Percentiles rank a stretch among this genome's conserved stretches.
Evolutionary conservation across 2,888 invertebrate species (phyloP).

Genomic region (Pseudococcus jackbeardsleyi): DNA sequence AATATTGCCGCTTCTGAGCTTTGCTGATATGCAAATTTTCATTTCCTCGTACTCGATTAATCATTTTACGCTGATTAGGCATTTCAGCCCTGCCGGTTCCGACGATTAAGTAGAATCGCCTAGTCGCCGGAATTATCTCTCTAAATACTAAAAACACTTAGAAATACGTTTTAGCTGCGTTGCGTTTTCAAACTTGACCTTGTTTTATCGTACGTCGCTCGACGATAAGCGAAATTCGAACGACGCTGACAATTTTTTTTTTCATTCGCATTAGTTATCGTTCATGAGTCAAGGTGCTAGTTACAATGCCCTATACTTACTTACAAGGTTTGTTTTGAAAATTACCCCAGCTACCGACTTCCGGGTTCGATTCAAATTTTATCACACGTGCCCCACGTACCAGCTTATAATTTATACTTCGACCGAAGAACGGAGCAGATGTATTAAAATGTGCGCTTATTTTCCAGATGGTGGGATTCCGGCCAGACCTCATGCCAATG

Average conservation of each 20-base stretch:
- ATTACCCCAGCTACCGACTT: conserved; percentile 6
- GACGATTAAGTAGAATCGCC: neutral
- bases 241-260: neutral
- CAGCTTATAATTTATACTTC: too few species aligned
- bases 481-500: conserved; percentile 63
- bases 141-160: neutral
- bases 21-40: too few species aligned
- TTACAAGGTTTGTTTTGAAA: conserved; percentile 61
- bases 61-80: too few species aligned
- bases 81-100: too few species aligned
- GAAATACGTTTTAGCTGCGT: conserved; percentile 18
- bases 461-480: conserved; percentile 68
- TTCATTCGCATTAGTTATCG: conserved; percentile 47
- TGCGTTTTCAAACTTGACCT: conserved; percentile 55
- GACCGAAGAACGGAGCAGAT: neutral
- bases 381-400: neutral
- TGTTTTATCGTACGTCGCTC: neutral
- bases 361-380: conserved; percentile 30
- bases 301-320: conserved; percentile 61
- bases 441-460: conserved; percentile 47
- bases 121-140: neutral
- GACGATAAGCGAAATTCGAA: conserved; percentile 44
- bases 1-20: too few species aligned
- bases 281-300: conserved; percentile 53
- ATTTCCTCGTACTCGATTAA: too few species aligned